These are phyloP conservation scores for Hypomesus transpacificus DNA, from an alignment of 2,113 vertebrate genomes.

Conservation along the genomic window DNA sequence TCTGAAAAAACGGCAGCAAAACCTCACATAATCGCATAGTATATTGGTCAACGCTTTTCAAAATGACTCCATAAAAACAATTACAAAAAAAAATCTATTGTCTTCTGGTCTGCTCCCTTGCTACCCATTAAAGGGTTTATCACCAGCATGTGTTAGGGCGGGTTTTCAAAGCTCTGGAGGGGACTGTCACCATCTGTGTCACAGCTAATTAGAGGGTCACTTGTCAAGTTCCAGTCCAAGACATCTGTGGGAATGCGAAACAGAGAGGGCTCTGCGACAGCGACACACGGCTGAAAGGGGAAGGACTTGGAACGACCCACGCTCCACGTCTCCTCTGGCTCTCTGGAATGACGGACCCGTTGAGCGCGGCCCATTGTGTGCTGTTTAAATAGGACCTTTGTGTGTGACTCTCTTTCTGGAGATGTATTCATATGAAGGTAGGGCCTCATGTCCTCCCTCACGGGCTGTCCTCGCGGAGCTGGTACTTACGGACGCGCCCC, in stretches of 20 bases:
- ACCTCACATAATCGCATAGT: no score
- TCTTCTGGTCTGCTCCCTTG: no score
- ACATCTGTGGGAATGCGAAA: not conserved
- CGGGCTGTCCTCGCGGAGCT: slow-evolving; percentile 29
- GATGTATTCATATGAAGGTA: slow-evolving; percentile 47
- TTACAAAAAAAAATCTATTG: no score
- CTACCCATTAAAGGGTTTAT: no score
- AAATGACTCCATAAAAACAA: no score
- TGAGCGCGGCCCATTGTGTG: slow-evolving; percentile 46
- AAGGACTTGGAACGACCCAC: not conserved
- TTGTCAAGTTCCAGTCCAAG: slow-evolving; percentile 5
- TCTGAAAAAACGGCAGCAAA: no score
- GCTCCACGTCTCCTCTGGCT: not conserved
- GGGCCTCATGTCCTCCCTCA: slow-evolving; percentile 46
- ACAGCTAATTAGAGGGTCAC: slow-evolving; percentile 8
- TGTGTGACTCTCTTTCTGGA: slow-evolving; percentile 42
- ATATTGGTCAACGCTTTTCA: no score
- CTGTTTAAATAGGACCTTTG: slow-evolving; percentile 51
- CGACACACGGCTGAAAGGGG: not conserved
- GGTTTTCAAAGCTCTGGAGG: no score
- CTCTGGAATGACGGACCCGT: no score
- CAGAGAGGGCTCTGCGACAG: not conserved
- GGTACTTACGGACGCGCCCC: slow-evolving; percentile 39
- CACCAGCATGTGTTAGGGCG: no score
- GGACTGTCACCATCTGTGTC: not conserved